A percentile compares a stretch with the other conserved stretches of the same genome.
Evolutionary conservation across 2,888 invertebrate genomes (phyloP).

Genomic region (Asteroscopus sphinx): DNA sequence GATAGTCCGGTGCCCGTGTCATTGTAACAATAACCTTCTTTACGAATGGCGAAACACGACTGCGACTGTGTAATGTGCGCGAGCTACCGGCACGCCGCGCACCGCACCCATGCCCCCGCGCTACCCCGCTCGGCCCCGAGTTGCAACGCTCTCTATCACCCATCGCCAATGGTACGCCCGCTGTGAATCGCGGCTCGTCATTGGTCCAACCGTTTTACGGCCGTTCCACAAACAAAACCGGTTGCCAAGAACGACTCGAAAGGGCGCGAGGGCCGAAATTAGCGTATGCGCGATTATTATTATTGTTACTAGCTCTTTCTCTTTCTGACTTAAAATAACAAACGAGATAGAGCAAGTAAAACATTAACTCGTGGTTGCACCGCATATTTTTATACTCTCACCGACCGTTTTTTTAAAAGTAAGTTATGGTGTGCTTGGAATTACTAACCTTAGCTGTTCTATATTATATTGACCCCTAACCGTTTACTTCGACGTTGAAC

Average conservation of each 20-base stretch:
- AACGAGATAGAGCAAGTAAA: conserved; percentile 61
- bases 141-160: conserved; percentile 73
- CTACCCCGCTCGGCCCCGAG: conserved; percentile 62
- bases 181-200: conserved; percentile 66
- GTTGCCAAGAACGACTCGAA: conserved; percentile 84
- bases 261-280: conserved; percentile 88
- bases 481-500: conserved; percentile 11
- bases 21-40: conserved; percentile 88
- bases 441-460: conserved; percentile 15
- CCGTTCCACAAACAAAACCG: conserved; percentile 87
- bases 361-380: conserved; percentile 51
- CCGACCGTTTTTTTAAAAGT: conserved; percentile 35
- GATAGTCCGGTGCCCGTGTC: conserved; percentile 87
- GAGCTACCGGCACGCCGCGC: conserved; percentile 77
- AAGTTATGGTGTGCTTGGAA: conserved; percentile 4
- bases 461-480: conserved; percentile 15
- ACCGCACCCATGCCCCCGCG: conserved; percentile 81
- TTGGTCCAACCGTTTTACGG: conserved; percentile 81
- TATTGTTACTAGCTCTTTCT: conserved; percentile 74
- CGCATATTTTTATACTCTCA: conserved; percentile 51
- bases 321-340: conserved; percentile 58
- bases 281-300: conserved; percentile 78
- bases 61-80: conserved; percentile 69
- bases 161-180: conserved; percentile 85
- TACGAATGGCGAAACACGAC: conserved; percentile 86